Evolutionary conservation across 2,888 invertebrate genomes (phyloP).

Genomic region (Cephus nigrinus): DNA sequence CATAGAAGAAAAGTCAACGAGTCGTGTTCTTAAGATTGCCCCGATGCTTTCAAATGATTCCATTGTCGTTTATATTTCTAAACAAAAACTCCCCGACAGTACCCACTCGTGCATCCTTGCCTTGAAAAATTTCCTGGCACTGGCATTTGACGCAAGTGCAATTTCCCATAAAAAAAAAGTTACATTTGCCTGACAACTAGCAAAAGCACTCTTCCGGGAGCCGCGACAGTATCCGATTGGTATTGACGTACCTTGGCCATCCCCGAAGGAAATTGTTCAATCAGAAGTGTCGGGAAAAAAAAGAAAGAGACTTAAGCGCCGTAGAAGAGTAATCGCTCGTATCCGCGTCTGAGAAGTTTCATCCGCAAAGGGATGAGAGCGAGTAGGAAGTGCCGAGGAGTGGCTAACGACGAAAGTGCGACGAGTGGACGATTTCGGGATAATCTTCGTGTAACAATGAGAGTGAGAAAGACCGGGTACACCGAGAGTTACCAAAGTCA

Average conservation of each 20-base stretch:
- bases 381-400: background rate
- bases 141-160: slow-evolving; percentile 23
- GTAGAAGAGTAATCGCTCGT: background rate
- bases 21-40: background rate
- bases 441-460: background rate
- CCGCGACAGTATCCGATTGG: background rate
- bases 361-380: background rate
- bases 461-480: background rate
- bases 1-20: background rate
- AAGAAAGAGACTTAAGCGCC: background rate
- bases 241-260: background rate
- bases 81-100: background rate
- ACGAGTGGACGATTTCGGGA: background rate
- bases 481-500: background rate
- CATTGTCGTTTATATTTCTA: background rate
- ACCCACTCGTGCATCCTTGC: background rate
- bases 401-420: background rate
- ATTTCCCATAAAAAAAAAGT: slow-evolving; percentile 26
- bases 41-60: too few relatives aligned
- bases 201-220: background rate
- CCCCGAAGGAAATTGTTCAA: background rate
- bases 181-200: background rate
- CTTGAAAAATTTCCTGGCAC: background rate
- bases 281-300: background rate
- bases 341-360: background rate